Conservation (phyloP, 2,113 vertebrate species). For the Nicator chloris region DNA sequence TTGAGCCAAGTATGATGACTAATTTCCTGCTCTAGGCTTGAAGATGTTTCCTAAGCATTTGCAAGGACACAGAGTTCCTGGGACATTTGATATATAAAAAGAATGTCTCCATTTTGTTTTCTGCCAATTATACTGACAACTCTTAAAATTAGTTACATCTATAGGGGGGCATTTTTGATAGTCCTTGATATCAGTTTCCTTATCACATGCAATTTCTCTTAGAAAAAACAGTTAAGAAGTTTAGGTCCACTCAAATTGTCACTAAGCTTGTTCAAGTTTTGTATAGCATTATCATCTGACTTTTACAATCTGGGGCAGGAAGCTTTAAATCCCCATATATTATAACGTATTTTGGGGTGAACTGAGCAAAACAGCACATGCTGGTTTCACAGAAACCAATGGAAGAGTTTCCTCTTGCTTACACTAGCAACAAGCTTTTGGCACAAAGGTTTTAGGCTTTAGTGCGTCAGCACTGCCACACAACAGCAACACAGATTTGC, state of each 20-base stretch:
- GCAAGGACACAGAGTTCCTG: background rate
- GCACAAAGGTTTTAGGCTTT: background rate
- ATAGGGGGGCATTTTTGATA: background rate
- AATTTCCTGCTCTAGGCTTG: constrained; percentile 1
- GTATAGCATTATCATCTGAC: background rate
- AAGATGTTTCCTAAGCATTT: background rate
- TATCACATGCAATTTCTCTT: background rate
- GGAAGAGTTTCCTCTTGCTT: background rate
- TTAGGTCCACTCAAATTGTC: background rate
- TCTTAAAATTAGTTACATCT: background rate
- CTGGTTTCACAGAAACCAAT: background rate
- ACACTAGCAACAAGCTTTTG: background rate
- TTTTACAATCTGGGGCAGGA: background rate
- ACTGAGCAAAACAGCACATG: fast-evolving
- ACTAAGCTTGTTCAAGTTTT: background rate
- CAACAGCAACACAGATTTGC: background rate
- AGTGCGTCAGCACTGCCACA: background rate
- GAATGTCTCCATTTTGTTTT: background rate
- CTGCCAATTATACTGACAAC: background rate
- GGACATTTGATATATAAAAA: background rate
- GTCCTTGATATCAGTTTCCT: background rate
- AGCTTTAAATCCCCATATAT: background rate
- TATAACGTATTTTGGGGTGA: background rate
- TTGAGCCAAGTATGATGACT: constrained; percentile 16
- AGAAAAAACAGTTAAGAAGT: background rate